phyloP scores from a whole-genome alignment of 2,797 vertebrate genomes.

The Linurgus olivaceus region DNA sequence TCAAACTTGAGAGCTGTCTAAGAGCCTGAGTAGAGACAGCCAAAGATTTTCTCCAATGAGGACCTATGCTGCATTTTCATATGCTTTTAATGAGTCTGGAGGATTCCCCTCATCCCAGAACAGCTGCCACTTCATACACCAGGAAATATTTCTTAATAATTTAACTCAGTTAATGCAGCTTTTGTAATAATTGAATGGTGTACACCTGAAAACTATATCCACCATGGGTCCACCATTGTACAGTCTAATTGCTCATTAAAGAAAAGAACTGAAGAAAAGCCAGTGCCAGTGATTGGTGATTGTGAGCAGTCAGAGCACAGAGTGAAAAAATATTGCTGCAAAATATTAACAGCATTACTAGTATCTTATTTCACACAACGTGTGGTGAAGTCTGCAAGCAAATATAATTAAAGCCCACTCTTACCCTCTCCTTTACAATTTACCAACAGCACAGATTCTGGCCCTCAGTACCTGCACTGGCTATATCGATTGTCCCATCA shows the following conservation, averaged over 20 bases:
- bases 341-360: background rate
- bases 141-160: background rate
- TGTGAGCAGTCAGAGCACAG: background rate
- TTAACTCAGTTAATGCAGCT: background rate
- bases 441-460: background rate
- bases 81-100: background rate
- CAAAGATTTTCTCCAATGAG: background rate
- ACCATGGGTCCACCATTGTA: background rate
- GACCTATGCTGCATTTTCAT: background rate
- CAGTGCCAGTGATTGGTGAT: background rate
- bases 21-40: background rate
- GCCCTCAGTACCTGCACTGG: background rate
- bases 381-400: background rate
- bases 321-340: background rate
- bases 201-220: constrained; percentile 21
- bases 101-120: background rate
- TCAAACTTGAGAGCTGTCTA: background rate
- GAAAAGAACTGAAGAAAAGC: constrained; percentile 3
- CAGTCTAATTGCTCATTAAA: constrained; percentile 17
- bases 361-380: background rate
- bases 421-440: background rate
- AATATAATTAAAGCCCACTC: background rate
- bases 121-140: background rate
- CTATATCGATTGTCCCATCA: accelerated
- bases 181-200: background rate